Evolutionary conservation across 2,113 vertebrate species (phyloP).

Genomic region (Syngnathus scovelli): DNA sequence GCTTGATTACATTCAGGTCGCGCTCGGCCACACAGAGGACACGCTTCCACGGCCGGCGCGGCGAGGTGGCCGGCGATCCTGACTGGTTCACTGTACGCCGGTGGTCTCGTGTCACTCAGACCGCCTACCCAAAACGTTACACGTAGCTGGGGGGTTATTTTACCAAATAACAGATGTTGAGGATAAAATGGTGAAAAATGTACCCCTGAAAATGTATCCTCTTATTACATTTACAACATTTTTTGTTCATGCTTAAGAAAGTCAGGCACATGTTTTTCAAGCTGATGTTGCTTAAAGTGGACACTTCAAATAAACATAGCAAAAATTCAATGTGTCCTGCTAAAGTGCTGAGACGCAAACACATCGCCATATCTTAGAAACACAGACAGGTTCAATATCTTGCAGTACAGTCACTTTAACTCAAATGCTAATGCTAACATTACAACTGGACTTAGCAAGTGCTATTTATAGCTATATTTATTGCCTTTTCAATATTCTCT

Average conservation of each 20-base stretch:
- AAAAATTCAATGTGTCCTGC: background rate
- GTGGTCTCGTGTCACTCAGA: constrained; percentile 28
- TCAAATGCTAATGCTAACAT: too few relatives aligned
- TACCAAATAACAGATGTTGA: background rate
- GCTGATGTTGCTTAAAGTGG: background rate
- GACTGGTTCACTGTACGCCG: background rate
- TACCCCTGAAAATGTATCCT: constrained; percentile 1
- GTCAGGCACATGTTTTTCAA: background rate
- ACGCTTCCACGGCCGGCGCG: background rate
- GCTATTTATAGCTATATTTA: background rate
- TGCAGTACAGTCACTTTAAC: too few relatives aligned
- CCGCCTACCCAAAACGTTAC: background rate
- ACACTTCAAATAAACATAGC: background rate
- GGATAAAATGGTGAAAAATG: background rate
- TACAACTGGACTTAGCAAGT: background rate
- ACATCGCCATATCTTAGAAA: too few relatives aligned
- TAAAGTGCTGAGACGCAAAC: background rate
- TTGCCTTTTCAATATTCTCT: background rate
- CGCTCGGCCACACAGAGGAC: constrained; percentile 33
- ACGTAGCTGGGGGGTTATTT: background rate
- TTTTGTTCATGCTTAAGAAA: background rate
- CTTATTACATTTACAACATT: background rate
- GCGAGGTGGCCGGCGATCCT: background rate
- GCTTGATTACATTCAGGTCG: constrained; percentile 46
- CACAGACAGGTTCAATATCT: too few relatives aligned